Percentiles rank a stretch among this genome's conserved stretches.
Evolutionary conservation across 2,797 vertebrate genomes (phyloP).

Genomic region (Melanotaenia maccullochi): DNA sequence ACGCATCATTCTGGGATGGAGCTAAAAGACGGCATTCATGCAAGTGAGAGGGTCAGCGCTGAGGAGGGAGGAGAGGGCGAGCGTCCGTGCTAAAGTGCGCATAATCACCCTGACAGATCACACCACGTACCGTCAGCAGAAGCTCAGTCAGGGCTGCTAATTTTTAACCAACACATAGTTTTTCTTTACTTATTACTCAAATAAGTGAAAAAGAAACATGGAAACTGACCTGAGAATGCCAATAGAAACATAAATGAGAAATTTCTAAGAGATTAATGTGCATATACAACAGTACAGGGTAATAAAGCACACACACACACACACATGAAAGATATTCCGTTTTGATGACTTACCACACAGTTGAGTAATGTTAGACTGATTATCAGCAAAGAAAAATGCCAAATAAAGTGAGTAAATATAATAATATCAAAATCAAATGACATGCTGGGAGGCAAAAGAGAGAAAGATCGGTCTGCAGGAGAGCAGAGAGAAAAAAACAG

Average conservation of each 20-base stretch:
- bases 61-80: conserved; percentile 42
- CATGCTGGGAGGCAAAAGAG: neutral
- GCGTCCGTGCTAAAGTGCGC: conserved; percentile 30
- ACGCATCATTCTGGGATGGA: conserved; percentile 70
- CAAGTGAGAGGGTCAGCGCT: conserved; percentile 46
- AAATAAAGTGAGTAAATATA: neutral
- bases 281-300: conserved; percentile 8
- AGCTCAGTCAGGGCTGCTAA: neutral
- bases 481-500: conserved; percentile 7
- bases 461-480: neutral
- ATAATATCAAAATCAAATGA: conserved; percentile 12
- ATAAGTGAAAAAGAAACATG: neutral
- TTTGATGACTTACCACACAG: conserved; percentile 13
- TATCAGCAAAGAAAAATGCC: conserved; percentile 8
- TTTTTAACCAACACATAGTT: neutral
- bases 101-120: conserved; percentile 51
- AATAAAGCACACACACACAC: neutral
- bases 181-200: conserved; percentile 24
- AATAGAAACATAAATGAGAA: neutral
- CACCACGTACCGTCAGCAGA: conserved; percentile 26
- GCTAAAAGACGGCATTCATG: conserved; percentile 72
- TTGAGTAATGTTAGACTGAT: conserved; percentile 25
- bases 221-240: conserved; percentile 45
- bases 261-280: conserved; percentile 16
- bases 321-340: neutral